Conservation (phyloP, 2,797 vertebrate species). For the Microchirus variegatus region DNA sequence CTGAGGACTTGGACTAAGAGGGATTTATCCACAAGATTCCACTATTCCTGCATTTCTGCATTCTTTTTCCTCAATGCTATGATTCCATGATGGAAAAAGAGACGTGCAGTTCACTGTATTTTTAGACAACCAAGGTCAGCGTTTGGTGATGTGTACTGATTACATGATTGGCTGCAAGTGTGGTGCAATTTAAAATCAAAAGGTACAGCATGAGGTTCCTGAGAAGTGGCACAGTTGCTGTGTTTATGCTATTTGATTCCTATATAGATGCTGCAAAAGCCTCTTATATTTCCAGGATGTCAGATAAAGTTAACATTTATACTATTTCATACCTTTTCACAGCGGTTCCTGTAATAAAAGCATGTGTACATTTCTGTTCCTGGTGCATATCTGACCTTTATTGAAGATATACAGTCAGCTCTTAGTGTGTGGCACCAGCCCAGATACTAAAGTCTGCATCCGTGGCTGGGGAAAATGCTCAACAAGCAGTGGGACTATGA, state of each 20-base stretch:
- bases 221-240: too few relatives aligned
- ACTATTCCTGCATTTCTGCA: too few relatives aligned
- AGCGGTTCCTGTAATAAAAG: neutral
- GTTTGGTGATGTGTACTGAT: too few relatives aligned
- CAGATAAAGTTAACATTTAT: neutral
- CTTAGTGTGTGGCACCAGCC: constrained; percentile 10
- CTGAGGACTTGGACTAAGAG: too few relatives aligned
- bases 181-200: too few relatives aligned
- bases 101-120: too few relatives aligned
- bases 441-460: constrained; percentile 29
- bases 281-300: neutral
- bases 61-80: too few relatives aligned
- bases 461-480: constrained; percentile 40
- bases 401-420: constrained; percentile 21
- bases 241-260: neutral
- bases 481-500: constrained; percentile 41
- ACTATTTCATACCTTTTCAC: constrained; percentile 1
- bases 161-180: too few relatives aligned
- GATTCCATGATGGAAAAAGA: too few relatives aligned
- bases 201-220: too few relatives aligned
- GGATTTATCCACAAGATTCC: too few relatives aligned
- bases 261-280: neutral
- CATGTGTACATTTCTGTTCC: constrained; percentile 6
- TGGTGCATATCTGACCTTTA: constrained; percentile 38
- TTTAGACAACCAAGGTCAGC: too few relatives aligned